Base-by-base conservation (phyloP, 2,888 invertebrate species). In the Tineola bisselliella region DNA sequence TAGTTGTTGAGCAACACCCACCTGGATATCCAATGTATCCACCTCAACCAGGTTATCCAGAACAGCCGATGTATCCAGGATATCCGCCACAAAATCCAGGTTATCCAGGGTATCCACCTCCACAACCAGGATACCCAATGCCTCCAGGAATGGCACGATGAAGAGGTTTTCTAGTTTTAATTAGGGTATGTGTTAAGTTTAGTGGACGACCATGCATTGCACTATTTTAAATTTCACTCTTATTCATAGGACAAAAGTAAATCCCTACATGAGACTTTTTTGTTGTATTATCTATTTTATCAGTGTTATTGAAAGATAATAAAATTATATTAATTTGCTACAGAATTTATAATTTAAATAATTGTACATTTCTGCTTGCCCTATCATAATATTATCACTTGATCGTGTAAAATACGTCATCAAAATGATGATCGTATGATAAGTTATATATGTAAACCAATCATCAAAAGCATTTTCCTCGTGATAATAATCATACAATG, bases 11-110 rank as follows among this genome's bases (percentile, higher is more conserved):
- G 11, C 75, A 80, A 11, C 60, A 64, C 60, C 76, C 73, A 1
- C 77, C 73, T 0, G 73, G 72, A 1, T 73, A 75, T 62, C 76
- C 76, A 0, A 81, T 75, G 4, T 77, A 74, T 75, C 71, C 0
- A 66, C 66, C 18, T 5, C 60, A 60, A 13, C 76, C 72, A 3
- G 63, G 57, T 6, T 52, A 54, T 25, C 63, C 61, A 25, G 62
- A 63, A 1, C 60, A 44, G 4, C 69, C 63, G 11, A 18, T 66
- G 0, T 71, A 58, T 30, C 48, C 60, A 19, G 60, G 60, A 30
- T 60, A 60, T 13, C 60, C 60, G 31, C 48, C 43, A 19, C 59
- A 59, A n/a, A 54, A 54, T 18, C 59, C 67, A 15, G 70, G 65
- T 6, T 68, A 67, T 6, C 64, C 63, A 33, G 67, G 65, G 1